Evolutionary conservation across 1,140 invertebrate species (phyloP).

Genomic region (Euwallacea similis): DNA sequence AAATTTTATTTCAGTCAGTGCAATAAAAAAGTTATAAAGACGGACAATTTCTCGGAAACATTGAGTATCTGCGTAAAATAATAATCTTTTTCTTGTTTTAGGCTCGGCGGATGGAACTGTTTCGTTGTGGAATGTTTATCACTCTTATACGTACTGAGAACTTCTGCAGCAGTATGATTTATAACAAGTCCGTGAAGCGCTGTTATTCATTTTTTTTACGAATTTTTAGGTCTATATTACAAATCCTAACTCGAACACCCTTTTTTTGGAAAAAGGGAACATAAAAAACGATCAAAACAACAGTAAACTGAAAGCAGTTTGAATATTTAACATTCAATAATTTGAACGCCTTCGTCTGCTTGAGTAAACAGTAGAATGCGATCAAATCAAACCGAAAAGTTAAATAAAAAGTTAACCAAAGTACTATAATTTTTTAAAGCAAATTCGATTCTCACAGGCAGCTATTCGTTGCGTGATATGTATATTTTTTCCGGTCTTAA

Average conservation of each 20-base stretch:
- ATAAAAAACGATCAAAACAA: neutral
- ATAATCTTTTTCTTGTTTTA: too few relatives aligned
- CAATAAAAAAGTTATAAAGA: too few relatives aligned
- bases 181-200: neutral
- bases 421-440: too few relatives aligned
- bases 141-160: slow-evolving; percentile 22
- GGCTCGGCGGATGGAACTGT: slow-evolving; percentile 10
- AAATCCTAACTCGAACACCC: neutral
- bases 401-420: too few relatives aligned
- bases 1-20: too few relatives aligned
- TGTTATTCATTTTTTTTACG: neutral
- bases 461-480: slow-evolving; percentile 5
- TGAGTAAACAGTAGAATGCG: too few relatives aligned
- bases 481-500: slow-evolving; percentile 5
- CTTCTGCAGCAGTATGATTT: neutral
- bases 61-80: too few relatives aligned
- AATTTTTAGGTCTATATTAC: neutral
- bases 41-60: too few relatives aligned
- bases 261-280: neutral
- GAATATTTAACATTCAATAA: too few relatives aligned
- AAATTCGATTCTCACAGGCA: neutral
- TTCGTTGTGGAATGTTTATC: slow-evolving; percentile 25
- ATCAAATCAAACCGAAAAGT: too few relatives aligned
- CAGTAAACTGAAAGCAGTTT: too few relatives aligned
- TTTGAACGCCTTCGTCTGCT: too few relatives aligned